Evolutionary conservation across 2,888 invertebrate species (phyloP), one percentile per base, ranked within the genome.

Genomic region (Linnaemya vulpina): DNA sequence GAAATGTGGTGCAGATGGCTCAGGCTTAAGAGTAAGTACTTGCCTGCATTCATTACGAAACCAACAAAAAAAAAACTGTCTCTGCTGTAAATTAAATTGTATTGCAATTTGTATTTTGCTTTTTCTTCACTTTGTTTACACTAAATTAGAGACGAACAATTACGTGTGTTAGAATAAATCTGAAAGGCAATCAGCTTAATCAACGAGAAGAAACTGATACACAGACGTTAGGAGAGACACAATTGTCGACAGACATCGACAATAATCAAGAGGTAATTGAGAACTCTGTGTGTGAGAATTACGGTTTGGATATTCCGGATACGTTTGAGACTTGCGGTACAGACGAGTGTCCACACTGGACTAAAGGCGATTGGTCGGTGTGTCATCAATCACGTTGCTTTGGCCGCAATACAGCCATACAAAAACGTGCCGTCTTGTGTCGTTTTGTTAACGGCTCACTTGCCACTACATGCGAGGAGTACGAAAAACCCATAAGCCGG

Each of bases 321-420:
- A 95, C 94, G 79, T 94, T 94, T 87, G 94, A 94, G 89, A 94
- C 94, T 86, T 96, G 95, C 92, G 96, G 95, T 43, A 93, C 93
- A 63, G 94, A 94, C 82, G 94, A 94, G 84, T 96, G 96, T 89
- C 96, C 96, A 0, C 94, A 94, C 84, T 97, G 97, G 97, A 93
- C 94, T 70, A 92, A 94, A 5, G 94, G 94, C 49, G 94, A 94
- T 17, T 97, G 97, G 97, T 94, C 95, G 3, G 91, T 94, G 68
- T 97, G 96, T 89, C 94, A 94, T 87, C 94, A 94, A 87, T 95
- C 96, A 22, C 94, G 95, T 83, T 97, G 97, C 91, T 95, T 96
- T 88, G 94, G 95, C 15, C 95, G 95, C 93, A 95, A 96, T 89
- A 95, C 95, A 89, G 96, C 97, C 20, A 94, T 96, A 92, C 96